Percentiles rank a stretch among this genome's conserved stretches.
These are phyloP conservation scores for Porites lobata DNA, from an alignment of 92 coral and sea anemone species.

Conservation along the genomic window DNA sequence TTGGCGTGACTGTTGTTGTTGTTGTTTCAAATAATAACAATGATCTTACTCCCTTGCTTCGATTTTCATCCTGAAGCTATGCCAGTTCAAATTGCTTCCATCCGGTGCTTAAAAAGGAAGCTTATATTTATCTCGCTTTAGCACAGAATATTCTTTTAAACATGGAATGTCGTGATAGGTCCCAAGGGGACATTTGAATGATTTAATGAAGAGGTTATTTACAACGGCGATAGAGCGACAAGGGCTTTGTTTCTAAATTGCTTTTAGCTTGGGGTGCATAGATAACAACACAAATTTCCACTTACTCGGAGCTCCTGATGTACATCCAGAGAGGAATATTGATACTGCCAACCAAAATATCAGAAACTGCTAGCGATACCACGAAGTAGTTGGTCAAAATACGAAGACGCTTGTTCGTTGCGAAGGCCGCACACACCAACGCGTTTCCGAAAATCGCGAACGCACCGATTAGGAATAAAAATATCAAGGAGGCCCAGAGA, in stretches of 20 bases:
- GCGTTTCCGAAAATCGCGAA: constrained; percentile 88
- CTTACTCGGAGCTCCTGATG: constrained; percentile 52
- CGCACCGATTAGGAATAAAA: constrained; percentile 68
- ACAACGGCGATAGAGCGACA: background rate
- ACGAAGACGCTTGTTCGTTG: constrained; percentile 84
- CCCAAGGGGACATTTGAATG: constrained; percentile 17
- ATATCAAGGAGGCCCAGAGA: constrained; percentile 55
- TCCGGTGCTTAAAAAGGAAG: background rate
- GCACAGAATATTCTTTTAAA: background rate
- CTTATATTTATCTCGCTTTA: background rate
- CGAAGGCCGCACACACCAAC: constrained; percentile 86
- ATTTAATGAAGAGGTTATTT: background rate
- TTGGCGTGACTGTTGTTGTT: constrained; percentile 19
- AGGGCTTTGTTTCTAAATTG: background rate
- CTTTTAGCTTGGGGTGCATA: background rate
- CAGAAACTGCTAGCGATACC: constrained; percentile 89
- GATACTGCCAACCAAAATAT: constrained; percentile 79
- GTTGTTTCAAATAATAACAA: background rate
- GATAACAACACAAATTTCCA: background rate
- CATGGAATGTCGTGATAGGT: background rate
- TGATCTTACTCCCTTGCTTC: background rate
- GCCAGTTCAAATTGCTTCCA: background rate
- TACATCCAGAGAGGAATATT: constrained; percentile 88
- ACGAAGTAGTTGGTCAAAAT: constrained; percentile 88
- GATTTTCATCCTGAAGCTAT: background rate